Evolutionary conservation across 2,113 vertebrate genomes (phyloP).

Genomic region (Macquaria ambigua): DNA sequence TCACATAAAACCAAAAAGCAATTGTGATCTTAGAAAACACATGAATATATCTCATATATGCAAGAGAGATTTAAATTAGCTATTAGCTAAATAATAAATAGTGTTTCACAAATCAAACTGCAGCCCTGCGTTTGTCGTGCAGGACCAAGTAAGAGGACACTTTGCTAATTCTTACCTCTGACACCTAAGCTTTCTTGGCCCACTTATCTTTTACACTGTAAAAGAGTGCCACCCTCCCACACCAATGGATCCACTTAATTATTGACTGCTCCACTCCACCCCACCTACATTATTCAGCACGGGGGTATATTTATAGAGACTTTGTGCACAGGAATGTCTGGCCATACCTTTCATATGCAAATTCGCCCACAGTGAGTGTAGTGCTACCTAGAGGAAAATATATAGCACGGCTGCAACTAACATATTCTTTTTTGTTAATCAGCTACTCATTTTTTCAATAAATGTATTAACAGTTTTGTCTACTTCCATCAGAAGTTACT

Average conservation of each 20-base stretch:
- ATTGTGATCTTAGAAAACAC: too few relatives aligned
- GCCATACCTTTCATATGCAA: slow-evolving; percentile 81
- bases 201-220: slow-evolving; percentile 73
- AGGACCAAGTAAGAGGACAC: slow-evolving; percentile 46
- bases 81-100: not conserved
- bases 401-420: not conserved
- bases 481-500: not conserved
- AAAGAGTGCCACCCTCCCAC: slow-evolving; percentile 82
- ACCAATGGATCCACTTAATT: slow-evolving; percentile 86
- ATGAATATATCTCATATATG: not conserved
- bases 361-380: slow-evolving; percentile 74
- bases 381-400: slow-evolving; percentile 30
- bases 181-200: slow-evolving; percentile 66
- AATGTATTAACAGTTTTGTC: not conserved
- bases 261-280: slow-evolving; percentile 87
- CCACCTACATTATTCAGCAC: slow-evolving; percentile 87
- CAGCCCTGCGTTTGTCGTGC: not conserved
- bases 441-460: not conserved
- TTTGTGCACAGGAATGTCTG: slow-evolving; percentile 69
- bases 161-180: slow-evolving; percentile 43
- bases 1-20: not conserved
- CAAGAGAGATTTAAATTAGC: not conserved
- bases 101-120: not conserved
- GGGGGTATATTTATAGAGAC: slow-evolving; percentile 85
- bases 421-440: not conserved